A percentile compares a stretch with the other conserved stretches of the same genome.
phyloP scores from a whole-genome alignment of 2,888 invertebrate species.

The Gortyna flavago region DNA sequence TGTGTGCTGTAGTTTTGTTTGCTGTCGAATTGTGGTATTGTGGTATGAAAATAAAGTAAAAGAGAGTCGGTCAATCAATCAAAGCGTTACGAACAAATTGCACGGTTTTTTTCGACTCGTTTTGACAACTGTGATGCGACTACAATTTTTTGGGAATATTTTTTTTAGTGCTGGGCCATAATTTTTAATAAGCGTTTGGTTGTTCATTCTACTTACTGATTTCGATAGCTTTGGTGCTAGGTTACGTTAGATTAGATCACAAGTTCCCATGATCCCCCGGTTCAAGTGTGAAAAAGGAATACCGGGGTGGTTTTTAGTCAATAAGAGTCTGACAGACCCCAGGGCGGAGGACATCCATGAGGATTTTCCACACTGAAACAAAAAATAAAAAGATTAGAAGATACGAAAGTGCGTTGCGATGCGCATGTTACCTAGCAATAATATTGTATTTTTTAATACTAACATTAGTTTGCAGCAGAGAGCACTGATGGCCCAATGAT shows the following conservation, averaged over 20 bases:
- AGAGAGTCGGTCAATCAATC: conserved; percentile 57
- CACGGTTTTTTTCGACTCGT: conserved; percentile 41
- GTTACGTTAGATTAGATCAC: neutral
- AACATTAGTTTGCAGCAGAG: no score
- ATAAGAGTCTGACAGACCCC: no score
- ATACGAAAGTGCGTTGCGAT: no score
- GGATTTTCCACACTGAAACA: no score
- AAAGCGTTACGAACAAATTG: conserved; percentile 54
- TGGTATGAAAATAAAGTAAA: conserved; percentile 56
- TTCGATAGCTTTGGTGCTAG: neutral
- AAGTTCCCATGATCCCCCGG: no score
- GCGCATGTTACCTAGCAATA: no score
- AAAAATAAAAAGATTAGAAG: no score
- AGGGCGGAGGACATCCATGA: no score
- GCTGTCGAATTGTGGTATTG: conserved; percentile 38
- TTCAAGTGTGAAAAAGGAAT: no score
- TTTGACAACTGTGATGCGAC: conserved; percentile 11
- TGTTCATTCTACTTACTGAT: neutral
- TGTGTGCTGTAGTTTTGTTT: conserved; percentile 45
- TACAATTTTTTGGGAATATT: neutral
- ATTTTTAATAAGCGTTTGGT: neutral
- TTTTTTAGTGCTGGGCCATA: conserved; percentile 3
- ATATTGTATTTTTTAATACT: no score
- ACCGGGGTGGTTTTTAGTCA: no score
- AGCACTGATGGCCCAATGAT: accelerated